phyloP scores from a whole-genome alignment of 2,113 vertebrate genomes.

The Sceloporus undulatus region DNA sequence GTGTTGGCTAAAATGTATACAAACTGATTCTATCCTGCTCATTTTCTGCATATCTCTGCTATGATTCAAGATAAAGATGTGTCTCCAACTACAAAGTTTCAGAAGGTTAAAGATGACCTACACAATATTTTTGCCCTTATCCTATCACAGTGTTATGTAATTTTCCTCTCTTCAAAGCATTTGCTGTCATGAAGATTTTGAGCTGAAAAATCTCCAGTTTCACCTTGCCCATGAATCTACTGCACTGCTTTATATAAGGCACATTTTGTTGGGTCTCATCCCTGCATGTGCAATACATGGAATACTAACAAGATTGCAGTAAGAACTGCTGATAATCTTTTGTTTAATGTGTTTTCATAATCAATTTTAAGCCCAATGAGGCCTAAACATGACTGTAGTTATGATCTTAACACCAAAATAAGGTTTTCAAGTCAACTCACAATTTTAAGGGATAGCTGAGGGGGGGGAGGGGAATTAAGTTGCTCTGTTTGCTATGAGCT shows the following conservation, averaged over 20 bases:
- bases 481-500: no score
- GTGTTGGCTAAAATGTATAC: no score
- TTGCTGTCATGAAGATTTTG: neutral
- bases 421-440: no score
- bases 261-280: neutral
- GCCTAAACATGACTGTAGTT: no score
- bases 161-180: neutral
- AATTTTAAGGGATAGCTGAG: no score
- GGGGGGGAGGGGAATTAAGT: no score
- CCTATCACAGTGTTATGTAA: neutral
- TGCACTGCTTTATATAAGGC: neutral
- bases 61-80: neutral
- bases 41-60: neutral
- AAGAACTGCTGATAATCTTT: neutral
- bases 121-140: neutral
- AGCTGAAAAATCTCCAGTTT: no score
- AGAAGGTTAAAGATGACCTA: neutral
- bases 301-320: neutral
- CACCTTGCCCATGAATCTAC: neutral
- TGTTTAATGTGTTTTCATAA: no score
- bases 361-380: no score
- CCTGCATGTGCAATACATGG: neutral
- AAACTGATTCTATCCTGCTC: neutral
- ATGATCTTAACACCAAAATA: no score
- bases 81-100: neutral